phyloP scores from a whole-genome alignment of 2,888 invertebrate species.

The Archips crataeganus region DNA sequence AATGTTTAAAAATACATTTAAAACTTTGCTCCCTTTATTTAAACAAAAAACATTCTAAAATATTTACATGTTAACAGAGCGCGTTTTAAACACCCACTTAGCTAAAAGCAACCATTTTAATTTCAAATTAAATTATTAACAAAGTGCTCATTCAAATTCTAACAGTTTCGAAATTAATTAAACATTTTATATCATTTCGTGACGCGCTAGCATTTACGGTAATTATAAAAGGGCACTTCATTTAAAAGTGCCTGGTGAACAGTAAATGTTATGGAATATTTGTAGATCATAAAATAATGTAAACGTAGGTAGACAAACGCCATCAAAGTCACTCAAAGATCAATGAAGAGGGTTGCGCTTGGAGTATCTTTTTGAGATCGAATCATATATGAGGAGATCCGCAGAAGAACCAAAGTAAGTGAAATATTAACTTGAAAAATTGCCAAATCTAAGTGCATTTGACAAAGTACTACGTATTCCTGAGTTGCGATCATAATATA shows the following conservation, averaged over 20 bases:
- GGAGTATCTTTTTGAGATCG: no score
- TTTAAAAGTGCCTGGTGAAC: slow-evolving; percentile 16
- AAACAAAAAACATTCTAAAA: neutral
- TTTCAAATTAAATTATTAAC: neutral
- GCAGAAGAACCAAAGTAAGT: no score
- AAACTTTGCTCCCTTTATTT: no score
- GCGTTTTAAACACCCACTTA: neutral
- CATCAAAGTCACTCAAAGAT: no score
- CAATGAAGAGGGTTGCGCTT: no score
- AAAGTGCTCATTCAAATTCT: neutral
- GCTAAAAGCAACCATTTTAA: neutral
- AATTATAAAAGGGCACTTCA: slow-evolving; percentile 26
- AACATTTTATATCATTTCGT: slow-evolving; percentile 24
- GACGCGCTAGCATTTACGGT: slow-evolving; percentile 30
- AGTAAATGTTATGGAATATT: slow-evolving; percentile 22
- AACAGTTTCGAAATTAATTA: slow-evolving; percentile 21
- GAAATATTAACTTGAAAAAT: no score
- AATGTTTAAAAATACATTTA: no score
- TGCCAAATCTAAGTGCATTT: no score
- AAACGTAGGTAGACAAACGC: no score
- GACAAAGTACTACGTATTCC: no score
- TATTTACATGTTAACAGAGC: neutral
- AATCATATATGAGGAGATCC: no score
- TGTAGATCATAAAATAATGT: neutral
- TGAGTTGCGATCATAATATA: no score